Conservation (phyloP, 1,140 invertebrate genomes). For the Drosophila hydei region DNA sequence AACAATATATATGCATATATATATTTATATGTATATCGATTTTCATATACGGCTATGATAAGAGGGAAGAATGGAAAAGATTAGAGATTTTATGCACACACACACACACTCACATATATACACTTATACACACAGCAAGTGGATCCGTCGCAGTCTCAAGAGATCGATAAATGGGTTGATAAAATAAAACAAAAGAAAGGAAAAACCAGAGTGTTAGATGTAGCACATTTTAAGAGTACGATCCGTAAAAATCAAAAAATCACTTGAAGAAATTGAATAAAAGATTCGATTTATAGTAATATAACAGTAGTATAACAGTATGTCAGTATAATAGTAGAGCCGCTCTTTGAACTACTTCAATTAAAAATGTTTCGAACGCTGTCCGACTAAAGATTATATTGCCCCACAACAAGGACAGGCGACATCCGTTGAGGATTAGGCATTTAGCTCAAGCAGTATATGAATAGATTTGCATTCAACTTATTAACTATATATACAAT, state of each 20-base stretch:
- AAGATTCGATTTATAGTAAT: background rate
- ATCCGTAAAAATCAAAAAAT: constrained; percentile 4
- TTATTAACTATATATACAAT: constrained; percentile 46
- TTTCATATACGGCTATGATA: constrained; percentile 37
- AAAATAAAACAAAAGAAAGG: constrained; percentile 3
- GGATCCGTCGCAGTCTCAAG: constrained; percentile 67
- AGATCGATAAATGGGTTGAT: constrained; percentile 22
- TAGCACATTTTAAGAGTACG: constrained; percentile 19
- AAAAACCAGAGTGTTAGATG: constrained; percentile 2
- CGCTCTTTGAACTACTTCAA: constrained; percentile 17
- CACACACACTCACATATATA: constrained; percentile 6
- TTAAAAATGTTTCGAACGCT: constrained; percentile 45
- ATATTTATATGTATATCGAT: constrained; percentile 23
- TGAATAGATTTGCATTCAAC: constrained; percentile 43
- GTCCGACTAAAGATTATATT: constrained; percentile 21
- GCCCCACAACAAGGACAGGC: too few species aligned
- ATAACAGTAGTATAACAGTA: constrained; percentile 7
- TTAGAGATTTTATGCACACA: constrained; percentile 13
- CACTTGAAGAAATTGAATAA: background rate
- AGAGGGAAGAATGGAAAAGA: constrained; percentile 25
- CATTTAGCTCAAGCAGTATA: constrained; percentile 75
- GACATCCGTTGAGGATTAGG: constrained; percentile 43
- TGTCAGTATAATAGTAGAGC: constrained; percentile 26
- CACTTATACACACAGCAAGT: constrained; percentile 49
- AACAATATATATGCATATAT: constrained; percentile 4